These are phyloP conservation scores for Eledone cirrhosa DNA, from an alignment of 2,888 invertebrate genomes.

Conservation along the genomic window DNA sequence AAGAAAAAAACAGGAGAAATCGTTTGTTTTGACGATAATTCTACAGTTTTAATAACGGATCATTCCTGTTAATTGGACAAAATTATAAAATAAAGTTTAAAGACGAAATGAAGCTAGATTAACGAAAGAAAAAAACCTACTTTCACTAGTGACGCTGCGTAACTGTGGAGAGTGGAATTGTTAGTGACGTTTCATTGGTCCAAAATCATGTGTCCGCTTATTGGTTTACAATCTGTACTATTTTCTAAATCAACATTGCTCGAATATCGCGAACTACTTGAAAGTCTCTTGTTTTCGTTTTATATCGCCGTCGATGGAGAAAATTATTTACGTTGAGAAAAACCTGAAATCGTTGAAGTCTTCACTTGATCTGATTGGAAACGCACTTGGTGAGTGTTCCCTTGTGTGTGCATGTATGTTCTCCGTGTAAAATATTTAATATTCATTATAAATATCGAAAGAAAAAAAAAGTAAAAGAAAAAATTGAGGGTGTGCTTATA, in stretches of 20 bases:
- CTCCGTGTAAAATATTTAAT: too few species aligned
- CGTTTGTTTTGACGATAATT: too few species aligned
- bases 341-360: conserved; percentile 16
- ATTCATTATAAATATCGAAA: too few species aligned
- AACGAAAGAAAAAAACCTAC: neutral
- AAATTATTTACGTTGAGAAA: conserved; percentile 21
- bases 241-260: neutral
- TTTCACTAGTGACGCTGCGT: neutral
- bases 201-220: neutral
- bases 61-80: neutral
- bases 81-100: neutral
- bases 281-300: neutral
- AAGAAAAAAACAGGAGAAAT: too few species aligned
- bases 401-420: neutral
- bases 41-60: neutral
- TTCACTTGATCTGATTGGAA: conserved; percentile 21
- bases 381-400: conserved; percentile 20
- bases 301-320: conserved; percentile 25
- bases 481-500: too few species aligned
- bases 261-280: neutral
- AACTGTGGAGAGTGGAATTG: neutral
- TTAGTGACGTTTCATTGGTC: neutral
- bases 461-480: too few species aligned
- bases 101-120: neutral
- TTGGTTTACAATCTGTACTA: neutral